Percentiles rank a stretch among this genome's conserved stretches.
Evolutionary conservation across 2,888 invertebrate genomes (phyloP).

Genomic region (Trissolcus japonicus): DNA sequence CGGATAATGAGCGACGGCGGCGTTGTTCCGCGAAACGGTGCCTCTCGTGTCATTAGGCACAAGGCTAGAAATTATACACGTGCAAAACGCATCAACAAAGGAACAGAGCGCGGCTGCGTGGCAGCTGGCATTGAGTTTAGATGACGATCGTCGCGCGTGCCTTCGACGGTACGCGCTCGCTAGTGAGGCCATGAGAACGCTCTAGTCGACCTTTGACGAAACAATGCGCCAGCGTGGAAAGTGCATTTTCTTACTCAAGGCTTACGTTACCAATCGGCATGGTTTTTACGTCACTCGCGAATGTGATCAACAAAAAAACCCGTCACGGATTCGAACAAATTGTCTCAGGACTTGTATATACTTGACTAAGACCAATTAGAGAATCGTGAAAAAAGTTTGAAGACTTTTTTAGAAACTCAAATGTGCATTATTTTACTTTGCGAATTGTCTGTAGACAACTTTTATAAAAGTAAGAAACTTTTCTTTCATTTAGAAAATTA

Average conservation of each 20-base stretch:
- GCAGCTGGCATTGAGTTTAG: conserved; percentile 57
- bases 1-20: conserved; percentile 27
- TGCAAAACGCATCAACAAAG: conserved; percentile 57
- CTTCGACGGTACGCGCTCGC: conserved; percentile 33
- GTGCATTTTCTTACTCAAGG: conserved; percentile 62
- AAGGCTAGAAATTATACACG: conserved; percentile 64
- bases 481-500: too few relatives aligned
- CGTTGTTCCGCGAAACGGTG: conserved; percentile 48
- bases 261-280: conserved; percentile 14
- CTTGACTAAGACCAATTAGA: neutral
- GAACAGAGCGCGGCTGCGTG: conserved; percentile 39
- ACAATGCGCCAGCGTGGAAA: conserved; percentile 62
- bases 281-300: conserved; percentile 49
- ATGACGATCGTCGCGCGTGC: conserved; percentile 47
- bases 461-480: too few relatives aligned
- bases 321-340: too few relatives aligned
- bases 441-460: too few relatives aligned
- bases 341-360: neutral
- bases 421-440: neutral
- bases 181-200: conserved; percentile 54
- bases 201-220: conserved; percentile 62
- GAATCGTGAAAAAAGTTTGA: neutral
- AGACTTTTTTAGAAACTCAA: neutral
- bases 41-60: conserved; percentile 68
- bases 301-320: neutral